These are phyloP conservation scores for Calameuta pallipes DNA, from an alignment of 2,888 invertebrate genomes.

Conservation along the genomic window DNA sequence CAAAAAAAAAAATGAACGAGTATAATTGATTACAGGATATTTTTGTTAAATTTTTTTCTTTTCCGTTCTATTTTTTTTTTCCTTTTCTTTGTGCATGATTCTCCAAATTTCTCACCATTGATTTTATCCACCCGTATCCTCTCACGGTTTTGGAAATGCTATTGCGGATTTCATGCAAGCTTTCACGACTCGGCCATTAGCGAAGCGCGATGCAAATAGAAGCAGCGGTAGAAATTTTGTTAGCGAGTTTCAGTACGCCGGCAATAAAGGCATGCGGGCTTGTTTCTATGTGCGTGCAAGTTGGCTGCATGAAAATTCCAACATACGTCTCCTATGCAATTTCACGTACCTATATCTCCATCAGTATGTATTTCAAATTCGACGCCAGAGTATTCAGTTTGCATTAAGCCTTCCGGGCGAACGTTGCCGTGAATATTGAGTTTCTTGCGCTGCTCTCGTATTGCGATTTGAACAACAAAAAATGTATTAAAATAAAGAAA, in stretches of 20 bases:
- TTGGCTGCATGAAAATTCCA: not conserved
- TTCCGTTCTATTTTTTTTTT: not conserved
- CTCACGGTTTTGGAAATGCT: not conserved
- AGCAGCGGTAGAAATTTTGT: not conserved
- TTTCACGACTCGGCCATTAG: not conserved
- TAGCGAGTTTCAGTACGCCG: not conserved
- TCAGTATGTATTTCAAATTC: not conserved
- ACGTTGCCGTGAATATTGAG: not conserved
- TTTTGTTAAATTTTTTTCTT: not conserved
- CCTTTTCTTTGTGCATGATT: rapidly evolving
- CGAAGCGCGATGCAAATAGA: not conserved
- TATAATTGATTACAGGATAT: not conserved
- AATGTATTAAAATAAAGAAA: not conserved
- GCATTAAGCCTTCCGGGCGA: not conserved
- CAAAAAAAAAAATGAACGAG: too few relatives aligned
- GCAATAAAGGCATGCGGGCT: not conserved
- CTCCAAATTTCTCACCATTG: not conserved
- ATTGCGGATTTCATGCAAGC: not conserved
- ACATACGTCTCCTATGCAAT: not conserved
- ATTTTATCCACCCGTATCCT: not conserved
- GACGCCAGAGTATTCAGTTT: not conserved
- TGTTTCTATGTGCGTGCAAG: not conserved
- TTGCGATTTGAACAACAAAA: not conserved
- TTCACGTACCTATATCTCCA: not conserved
- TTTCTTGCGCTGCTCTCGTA: not conserved